A percentile compares a stretch with the other conserved stretches of the same genome.
Conservation (phyloP, 2,888 invertebrate species). For the Lasioglossum morio region DNA sequence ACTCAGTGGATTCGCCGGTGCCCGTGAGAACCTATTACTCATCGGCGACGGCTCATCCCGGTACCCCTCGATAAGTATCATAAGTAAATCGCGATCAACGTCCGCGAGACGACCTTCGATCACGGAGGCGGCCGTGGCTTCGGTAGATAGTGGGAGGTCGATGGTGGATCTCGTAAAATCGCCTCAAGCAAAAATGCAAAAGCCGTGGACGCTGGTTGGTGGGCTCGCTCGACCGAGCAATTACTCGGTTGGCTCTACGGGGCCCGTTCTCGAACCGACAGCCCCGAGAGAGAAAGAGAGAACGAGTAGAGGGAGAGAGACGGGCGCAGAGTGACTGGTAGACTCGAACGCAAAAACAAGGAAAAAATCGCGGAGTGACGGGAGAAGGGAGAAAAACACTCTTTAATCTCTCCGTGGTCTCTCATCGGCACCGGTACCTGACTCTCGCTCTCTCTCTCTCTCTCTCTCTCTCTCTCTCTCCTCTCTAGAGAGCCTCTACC, state of each 20-base stretch:
- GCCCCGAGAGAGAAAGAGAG: constrained; percentile 6
- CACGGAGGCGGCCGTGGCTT: constrained; percentile 33
- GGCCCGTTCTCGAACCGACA: constrained; percentile 42
- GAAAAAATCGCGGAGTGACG: constrained; percentile 10
- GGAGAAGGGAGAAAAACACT: constrained; percentile 51
- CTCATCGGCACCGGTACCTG: constrained; percentile 57
- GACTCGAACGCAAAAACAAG: constrained; percentile 24
- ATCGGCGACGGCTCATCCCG: constrained; percentile 34
- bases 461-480: background rate
- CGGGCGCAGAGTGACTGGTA: background rate
- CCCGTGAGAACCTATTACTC: constrained; percentile 64
- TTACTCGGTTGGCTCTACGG: constrained; percentile 73
- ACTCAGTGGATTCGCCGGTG: constrained; percentile 16
- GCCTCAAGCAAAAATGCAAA: constrained; percentile 70
- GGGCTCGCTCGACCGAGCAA: constrained; percentile 68
- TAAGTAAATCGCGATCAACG: constrained; percentile 77
- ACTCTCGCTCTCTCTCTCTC: constrained; percentile 24
- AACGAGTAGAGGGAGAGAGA: constrained; percentile 12
- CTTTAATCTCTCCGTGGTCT: constrained; percentile 65
- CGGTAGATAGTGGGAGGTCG: constrained; percentile 52
- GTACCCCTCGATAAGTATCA: constrained; percentile 71
- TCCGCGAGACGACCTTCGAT: constrained; percentile 66
- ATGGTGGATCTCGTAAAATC: constrained; percentile 63
- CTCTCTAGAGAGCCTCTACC: background rate
- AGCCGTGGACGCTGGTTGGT: constrained; percentile 49